Percentiles rank a stretch among this genome's conserved stretches.
phyloP scores from a whole-genome alignment of 2,888 invertebrate species.

The Acanthoscelides obtectus region DNA sequence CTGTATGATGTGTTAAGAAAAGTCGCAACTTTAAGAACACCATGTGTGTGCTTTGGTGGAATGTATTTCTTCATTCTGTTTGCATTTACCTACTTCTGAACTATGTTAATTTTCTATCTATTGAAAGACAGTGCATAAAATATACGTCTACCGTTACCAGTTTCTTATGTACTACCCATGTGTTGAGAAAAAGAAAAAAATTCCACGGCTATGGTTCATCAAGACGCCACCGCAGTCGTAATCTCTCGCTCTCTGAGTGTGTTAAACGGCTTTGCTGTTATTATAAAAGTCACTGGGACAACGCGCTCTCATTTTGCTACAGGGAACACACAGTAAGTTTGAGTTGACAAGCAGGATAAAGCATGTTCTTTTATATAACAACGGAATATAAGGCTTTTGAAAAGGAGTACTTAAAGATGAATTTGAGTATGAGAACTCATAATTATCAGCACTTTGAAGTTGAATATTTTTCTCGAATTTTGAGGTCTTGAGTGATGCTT shows the following conservation, averaged over 20 bases:
- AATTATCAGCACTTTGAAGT: too few species aligned
- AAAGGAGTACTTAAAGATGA: neutral
- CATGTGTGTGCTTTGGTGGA: too few species aligned
- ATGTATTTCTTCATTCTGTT: too few species aligned
- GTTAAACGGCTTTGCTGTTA: neutral
- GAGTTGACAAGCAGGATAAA: neutral
- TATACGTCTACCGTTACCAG: too few species aligned
- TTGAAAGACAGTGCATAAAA: too few species aligned
- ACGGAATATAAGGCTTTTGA: neutral
- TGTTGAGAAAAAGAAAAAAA: neutral
- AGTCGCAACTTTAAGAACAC: too few species aligned
- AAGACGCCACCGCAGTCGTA: neutral
- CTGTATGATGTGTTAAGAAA: too few species aligned
- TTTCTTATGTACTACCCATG: too few species aligned
- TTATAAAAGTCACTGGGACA: neutral
- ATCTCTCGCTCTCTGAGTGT: neutral
- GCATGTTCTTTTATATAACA: neutral
- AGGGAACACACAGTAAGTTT: neutral
- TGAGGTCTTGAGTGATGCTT: too few species aligned
- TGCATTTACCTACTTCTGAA: too few species aligned
- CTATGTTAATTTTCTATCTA: too few species aligned
- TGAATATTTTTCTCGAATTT: too few species aligned
- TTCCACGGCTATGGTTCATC: neutral
- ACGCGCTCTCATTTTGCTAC: neutral
- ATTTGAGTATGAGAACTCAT: neutral